Conservation (phyloP, 2,113 vertebrate genomes). For the Larimichthys crocea region DNA sequence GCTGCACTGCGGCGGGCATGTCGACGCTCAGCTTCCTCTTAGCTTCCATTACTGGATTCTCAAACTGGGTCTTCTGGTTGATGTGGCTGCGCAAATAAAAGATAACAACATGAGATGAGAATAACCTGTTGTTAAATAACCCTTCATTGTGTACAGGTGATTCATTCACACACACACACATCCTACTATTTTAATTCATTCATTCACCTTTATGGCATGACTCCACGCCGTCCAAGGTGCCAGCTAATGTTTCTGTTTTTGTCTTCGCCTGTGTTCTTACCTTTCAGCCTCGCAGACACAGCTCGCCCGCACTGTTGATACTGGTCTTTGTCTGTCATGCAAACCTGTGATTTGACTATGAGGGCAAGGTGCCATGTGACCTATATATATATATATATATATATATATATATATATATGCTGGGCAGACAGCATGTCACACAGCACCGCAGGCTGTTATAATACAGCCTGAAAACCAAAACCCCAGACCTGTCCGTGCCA, state of each 20-base stretch:
- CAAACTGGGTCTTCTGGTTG: slow-evolving; percentile 99
- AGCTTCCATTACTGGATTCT: slow-evolving; percentile 97
- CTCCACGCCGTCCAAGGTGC: background rate
- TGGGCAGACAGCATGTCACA: background rate
- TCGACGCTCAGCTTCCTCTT: slow-evolving; percentile 91
- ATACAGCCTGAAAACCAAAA: background rate
- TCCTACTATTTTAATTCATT: background rate
- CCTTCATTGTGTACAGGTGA: background rate
- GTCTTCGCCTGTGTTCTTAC: background rate
- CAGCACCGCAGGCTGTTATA: background rate
- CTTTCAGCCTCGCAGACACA: background rate
- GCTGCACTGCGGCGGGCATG: slow-evolving; percentile 62
- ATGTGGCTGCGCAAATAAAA: slow-evolving; percentile 88
- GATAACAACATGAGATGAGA: background rate
- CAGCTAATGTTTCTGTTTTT: slow-evolving; percentile 8
- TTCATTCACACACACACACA: background rate
- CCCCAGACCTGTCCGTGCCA: background rate
- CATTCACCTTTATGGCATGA: background rate
- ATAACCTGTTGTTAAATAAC: background rate
- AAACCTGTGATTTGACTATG: slow-evolving; percentile 69
- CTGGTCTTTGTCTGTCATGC: slow-evolving; percentile 52
- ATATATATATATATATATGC: background rate
- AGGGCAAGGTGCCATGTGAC: slow-evolving; percentile 11
- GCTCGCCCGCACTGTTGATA: background rate
- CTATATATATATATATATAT: background rate